A percentile compares a stretch with the other conserved stretches of the same genome.
Conservation (phyloP, 1,140 invertebrate genomes). For the Parapsyche elsis region DNA sequence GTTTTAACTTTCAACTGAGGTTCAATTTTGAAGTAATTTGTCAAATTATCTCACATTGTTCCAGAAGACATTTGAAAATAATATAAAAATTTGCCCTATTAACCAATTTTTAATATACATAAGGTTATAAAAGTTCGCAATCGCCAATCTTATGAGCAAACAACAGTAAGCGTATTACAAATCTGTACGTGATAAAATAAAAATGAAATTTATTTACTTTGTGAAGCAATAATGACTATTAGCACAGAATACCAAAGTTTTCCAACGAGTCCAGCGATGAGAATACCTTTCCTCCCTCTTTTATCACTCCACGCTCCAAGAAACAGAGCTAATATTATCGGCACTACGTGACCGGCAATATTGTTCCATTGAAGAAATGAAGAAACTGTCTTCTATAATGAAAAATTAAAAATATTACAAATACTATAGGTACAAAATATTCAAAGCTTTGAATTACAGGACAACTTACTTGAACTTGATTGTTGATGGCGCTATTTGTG, state of each 20-base stretch:
- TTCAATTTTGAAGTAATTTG: too few species aligned
- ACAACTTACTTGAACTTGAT: conserved; percentile 72
- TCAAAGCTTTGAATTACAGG: too few species aligned
- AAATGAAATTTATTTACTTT: conserved; percentile 58
- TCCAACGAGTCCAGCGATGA: conserved; percentile 75
- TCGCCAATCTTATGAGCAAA: too few species aligned
- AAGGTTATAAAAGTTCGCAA: too few species aligned
- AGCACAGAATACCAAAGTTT: conserved; percentile 80
- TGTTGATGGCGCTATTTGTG: conserved; percentile 68
- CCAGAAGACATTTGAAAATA: too few species aligned
- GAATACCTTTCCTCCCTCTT: conserved; percentile 74
- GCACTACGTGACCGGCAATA: conserved; percentile 75
- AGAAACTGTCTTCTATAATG: conserved; percentile 73
- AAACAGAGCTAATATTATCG: conserved; percentile 79
- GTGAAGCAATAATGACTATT: conserved; percentile 75
- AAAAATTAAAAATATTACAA: too few species aligned
- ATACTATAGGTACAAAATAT: too few species aligned
- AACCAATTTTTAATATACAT: too few species aligned
- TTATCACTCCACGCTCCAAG: conserved; percentile 82
- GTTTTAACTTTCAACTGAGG: too few species aligned
- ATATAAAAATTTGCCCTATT: too few species aligned
- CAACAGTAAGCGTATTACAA: neutral
- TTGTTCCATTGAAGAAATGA: conserved; percentile 80
- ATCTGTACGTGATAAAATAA: neutral
- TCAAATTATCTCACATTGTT: too few species aligned